Conservation (phyloP, 2,888 invertebrate species). For the Eupithecia dodoneata region DNA sequence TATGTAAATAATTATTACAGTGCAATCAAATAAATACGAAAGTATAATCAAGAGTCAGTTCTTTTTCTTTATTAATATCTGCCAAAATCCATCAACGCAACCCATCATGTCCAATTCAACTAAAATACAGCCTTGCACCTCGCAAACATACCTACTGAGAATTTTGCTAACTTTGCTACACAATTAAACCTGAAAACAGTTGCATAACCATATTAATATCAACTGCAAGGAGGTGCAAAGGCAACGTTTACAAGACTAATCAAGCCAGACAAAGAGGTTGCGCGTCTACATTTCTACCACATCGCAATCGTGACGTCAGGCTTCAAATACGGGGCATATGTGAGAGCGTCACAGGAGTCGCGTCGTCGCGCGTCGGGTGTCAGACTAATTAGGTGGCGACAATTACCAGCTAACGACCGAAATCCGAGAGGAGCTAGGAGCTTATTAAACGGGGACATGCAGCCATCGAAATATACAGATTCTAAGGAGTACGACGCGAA, state of each 20-base stretch:
- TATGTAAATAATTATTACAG: too few species aligned
- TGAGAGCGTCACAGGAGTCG: slow-evolving; percentile 70
- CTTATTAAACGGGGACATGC: slow-evolving; percentile 72
- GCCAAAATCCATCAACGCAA: not conserved
- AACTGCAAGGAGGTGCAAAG: slow-evolving; percentile 12
- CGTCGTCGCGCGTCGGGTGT: slow-evolving; percentile 66
- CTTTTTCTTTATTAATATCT: too few species aligned
- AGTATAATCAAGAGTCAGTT: too few species aligned
- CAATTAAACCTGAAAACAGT: not conserved
- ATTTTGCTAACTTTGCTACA: not conserved
- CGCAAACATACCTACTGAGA: not conserved
- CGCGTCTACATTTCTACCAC: slow-evolving; percentile 19
- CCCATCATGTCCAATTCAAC: not conserved
- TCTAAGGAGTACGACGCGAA: not conserved
- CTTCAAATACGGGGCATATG: slow-evolving; percentile 74
- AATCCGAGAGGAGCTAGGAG: slow-evolving; percentile 66
- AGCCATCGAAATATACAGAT: slow-evolving; percentile 35
- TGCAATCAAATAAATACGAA: too few species aligned
- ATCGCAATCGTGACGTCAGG: slow-evolving; percentile 43
- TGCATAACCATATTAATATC: not conserved
- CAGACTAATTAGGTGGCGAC: slow-evolving; percentile 78
- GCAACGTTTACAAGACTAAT: slow-evolving; percentile 28
- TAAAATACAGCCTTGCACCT: not conserved
- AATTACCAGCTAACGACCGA: slow-evolving; percentile 80
- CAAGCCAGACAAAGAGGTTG: slow-evolving; percentile 27